Evolutionary conservation across 2,113 vertebrate species (phyloP), one percentile per base, ranked within the genome.

Genomic region (Narcine bancroftii): DNA sequence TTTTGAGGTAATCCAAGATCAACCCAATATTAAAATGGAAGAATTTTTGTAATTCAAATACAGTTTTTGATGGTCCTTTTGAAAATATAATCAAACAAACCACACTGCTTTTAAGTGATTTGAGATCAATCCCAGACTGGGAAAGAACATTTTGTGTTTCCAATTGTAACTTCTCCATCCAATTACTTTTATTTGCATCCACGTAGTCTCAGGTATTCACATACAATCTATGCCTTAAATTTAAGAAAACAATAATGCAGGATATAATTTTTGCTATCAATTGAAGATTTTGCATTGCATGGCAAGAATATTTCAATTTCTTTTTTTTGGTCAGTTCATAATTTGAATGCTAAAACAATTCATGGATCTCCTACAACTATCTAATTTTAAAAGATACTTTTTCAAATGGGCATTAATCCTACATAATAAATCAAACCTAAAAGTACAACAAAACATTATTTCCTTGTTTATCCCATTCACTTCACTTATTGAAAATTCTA

Each of bases 111-210:
- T 53, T 85, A 85, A n/a, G 19, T 85, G 81, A 56, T 85, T 85
- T 85, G 17, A n/a, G 29, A 85, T 85, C n/a, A 53, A 85, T 56
- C 60, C 81, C 81, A 85, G 81, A 85, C 29, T 56, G 81, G 66
- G 60, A 85, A 85, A 56, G 19, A 3, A 56, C n/a, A n/a, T 60
- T 60, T 53, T 36, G 33, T 19, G 29, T 69, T 81, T 81, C 42
- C 75, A 21, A 53, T 56, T 56, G 50, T 56, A 13, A 33, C 1
- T 50, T 85, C n/a, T 13, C 47, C 13, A 85, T 56, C 50, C n/a
- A 85, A 60, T 85, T 56, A 60, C 50, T n/a, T 15, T 85, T 85
- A 85, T 60, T 85, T 33, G 56, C 36, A 56, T 85, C 11, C 60
- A 15, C 13, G 9, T 56, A 85, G 60, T 6, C 50, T n/a, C n/a